These are phyloP conservation scores for Pterobdella sp. DNA, from an alignment of 2,888 invertebrate genomes.

Conservation along the genomic window DNA sequence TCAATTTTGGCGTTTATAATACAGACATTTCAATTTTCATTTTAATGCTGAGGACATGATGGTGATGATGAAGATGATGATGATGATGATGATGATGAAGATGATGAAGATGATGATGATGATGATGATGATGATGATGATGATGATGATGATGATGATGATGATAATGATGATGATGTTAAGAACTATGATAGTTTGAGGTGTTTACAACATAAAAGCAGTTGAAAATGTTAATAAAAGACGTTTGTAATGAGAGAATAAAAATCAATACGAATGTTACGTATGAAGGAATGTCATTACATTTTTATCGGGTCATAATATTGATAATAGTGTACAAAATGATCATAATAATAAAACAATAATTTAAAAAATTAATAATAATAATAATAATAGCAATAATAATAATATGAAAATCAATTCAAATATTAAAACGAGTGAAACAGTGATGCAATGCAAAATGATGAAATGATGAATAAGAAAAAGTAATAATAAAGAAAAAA, in stretches of 20 bases:
- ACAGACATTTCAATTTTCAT: not conserved
- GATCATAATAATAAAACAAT: not conserved
- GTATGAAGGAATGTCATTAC: no score
- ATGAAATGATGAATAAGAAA: no score
- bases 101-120: slow-evolving; percentile 26
- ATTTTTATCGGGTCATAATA: no score
- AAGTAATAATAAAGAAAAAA: no score
- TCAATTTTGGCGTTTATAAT: not conserved
- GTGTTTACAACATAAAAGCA: no score
- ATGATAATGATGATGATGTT: slow-evolving; percentile 12
- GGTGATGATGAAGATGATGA: slow-evolving; percentile 25
- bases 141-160: slow-evolving; percentile 4
- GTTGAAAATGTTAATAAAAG: no score
- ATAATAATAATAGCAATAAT: not conserved
- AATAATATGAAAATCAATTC: no score
- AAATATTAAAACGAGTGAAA: no score
- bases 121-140: slow-evolving; percentile 21
- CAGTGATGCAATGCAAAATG: no score
- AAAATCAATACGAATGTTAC: no score
- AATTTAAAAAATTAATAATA: not conserved
- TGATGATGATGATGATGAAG: slow-evolving; percentile 29
- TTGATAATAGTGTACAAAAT: not conserved
- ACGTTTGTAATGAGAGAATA: no score
- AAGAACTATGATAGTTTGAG: not conserved
- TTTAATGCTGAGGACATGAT: slow-evolving; percentile 6